phyloP scores from a whole-genome alignment of 2,113 vertebrate species.

The Dermatemys mawii region DNA sequence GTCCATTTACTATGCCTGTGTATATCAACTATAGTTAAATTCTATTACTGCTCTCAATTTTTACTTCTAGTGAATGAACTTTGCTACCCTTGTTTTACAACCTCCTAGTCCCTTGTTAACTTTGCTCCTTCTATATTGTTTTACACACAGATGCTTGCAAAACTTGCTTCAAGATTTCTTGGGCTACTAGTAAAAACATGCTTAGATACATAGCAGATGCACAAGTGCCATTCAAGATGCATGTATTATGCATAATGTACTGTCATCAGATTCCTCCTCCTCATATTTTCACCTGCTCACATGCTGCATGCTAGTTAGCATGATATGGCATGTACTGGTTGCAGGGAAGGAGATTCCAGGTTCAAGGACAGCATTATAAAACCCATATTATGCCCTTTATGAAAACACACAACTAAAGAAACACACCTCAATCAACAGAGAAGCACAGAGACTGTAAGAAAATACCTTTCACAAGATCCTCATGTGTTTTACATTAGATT shows the following conservation, averaged over 20 bases:
- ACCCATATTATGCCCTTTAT: constrained; percentile 36
- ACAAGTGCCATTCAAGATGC: constrained; percentile 31
- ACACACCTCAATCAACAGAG: constrained; percentile 46
- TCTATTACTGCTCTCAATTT: constrained; percentile 21
- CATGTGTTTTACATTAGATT: constrained; percentile 67
- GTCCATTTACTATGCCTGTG: neutral
- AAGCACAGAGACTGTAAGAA: constrained; percentile 63
- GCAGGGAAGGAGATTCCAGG: constrained; percentile 7
- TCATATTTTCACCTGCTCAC: constrained; percentile 17
- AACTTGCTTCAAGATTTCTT: constrained; percentile 61
- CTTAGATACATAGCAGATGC: constrained; percentile 41
- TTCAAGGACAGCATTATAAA: constrained; percentile 41
- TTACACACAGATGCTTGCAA: constrained; percentile 40
- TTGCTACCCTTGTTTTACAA: constrained; percentile 52
- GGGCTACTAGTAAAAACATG: constrained; percentile 40
- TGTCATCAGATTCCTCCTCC: constrained; percentile 19
- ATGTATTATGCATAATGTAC: constrained; percentile 10
- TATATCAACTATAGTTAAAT: constrained; percentile 1
- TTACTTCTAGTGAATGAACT: constrained; percentile 45
- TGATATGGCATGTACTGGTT: neutral
- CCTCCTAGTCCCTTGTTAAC: constrained; percentile 40
- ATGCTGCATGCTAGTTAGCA: neutral
- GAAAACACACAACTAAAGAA: constrained; percentile 56
- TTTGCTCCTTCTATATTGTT: constrained; percentile 54
- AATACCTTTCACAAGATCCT: constrained; percentile 66